Base-by-base conservation (phyloP, 1,140 invertebrate genomes). In the Choristoneura fumiferana region DNA sequence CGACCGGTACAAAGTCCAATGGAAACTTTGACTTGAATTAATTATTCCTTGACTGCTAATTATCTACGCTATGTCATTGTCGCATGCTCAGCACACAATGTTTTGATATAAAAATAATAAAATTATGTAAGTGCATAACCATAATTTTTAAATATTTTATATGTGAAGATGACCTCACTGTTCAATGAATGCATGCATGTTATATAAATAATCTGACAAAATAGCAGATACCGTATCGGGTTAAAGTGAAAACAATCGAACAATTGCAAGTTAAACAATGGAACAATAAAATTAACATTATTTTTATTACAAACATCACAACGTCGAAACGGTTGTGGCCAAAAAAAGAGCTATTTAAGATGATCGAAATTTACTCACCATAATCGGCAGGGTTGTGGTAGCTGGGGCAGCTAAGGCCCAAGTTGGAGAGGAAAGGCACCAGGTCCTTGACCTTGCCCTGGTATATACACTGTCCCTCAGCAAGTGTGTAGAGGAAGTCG, bases 331-430 rank as follows among this genome's bases (percentile, higher is more conserved):
- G 22, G 22, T 29, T 29, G 22, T 29, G 22, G n/a, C n/a, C 6
- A 29, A 29, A 29, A 29, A 29, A 29, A 3, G 22, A 29, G 22
- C 22, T 6, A 2, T n/a, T n/a, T n/a, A n/a, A n/a, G n/a, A n/a
- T 29, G 22, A 29, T 6, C 22, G 22, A 29, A 29, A 29, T n/a
- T n/a, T 38, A 74, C 77, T 90, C 87, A 96, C 95, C 93, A 83
- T 97, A 98, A 92, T 98, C 97, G 57, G 97, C 97, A 39, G 97
- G 97, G 88, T 98, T 99, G 89, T 98, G 97, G 80, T 98, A 98
- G 67, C 95, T 93, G 0, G 98, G 97, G 89, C 97, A 98, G 14
- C 95, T 92, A 4, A 98, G 91, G 3, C 94, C 94, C 91, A 97
- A 93, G 0, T 93, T 93, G 1, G 94, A 93, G 12, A 98, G 90